Conservation (phyloP, 2,113 vertebrate genomes). For the Urocynchramus pylzowi region DNA sequence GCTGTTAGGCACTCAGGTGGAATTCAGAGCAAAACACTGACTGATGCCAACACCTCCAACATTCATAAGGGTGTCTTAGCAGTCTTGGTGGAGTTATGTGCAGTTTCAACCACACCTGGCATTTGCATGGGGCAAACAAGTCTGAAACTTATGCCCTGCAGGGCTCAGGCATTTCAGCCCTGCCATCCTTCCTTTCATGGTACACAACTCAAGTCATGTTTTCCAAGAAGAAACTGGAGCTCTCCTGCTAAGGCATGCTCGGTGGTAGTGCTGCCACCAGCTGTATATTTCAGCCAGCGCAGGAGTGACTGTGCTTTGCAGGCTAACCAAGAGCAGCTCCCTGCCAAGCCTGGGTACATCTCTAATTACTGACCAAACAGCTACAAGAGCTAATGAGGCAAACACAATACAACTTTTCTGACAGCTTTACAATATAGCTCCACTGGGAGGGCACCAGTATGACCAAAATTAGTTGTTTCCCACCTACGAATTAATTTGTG, state of each 20-base stretch:
- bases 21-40: background rate
- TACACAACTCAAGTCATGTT: background rate
- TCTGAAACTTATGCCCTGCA: background rate
- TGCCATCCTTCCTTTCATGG: background rate
- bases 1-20: background rate
- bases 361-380: background rate
- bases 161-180: background rate
- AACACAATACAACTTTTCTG: background rate
- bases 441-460: background rate
- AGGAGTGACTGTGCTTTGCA: background rate
- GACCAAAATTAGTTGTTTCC: background rate
- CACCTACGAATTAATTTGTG: background rate
- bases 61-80: background rate
- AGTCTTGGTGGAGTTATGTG: background rate
- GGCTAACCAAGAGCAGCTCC: background rate
- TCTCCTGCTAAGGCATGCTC: background rate
- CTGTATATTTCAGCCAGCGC: background rate
- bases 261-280: constrained; percentile 17
- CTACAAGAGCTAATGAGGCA: background rate
- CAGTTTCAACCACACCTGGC: background rate
- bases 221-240: background rate
- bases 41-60: accelerated
- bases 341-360: background rate
- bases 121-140: background rate
- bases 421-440: background rate